These are phyloP conservation scores for Druceiella hillmani DNA, from an alignment of 2,888 invertebrate species.

Conservation along the genomic window DNA sequence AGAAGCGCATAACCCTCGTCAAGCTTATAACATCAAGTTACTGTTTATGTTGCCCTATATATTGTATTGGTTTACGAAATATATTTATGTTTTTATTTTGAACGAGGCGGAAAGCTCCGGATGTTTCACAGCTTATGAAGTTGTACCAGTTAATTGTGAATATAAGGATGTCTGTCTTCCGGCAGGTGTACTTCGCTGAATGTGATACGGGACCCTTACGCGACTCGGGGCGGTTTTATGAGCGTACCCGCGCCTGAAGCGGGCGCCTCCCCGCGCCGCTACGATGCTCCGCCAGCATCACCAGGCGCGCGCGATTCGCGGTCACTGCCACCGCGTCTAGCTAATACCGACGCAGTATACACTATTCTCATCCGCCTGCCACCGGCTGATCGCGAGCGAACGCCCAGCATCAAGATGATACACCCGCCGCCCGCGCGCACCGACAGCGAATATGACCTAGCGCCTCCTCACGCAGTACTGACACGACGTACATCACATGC, in stretches of 20 bases:
- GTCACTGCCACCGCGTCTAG: conserved; percentile 56
- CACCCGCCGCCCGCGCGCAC: conserved; percentile 49
- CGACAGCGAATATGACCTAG: conserved; percentile 55
- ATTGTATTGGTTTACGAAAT: too few species aligned
- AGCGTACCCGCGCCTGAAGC: conserved; percentile 40
- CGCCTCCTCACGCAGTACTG: conserved; percentile 43
- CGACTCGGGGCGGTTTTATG: conserved; percentile 48
- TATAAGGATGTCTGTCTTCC: conserved; percentile 12
- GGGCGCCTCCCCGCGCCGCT: conserved; percentile 44
- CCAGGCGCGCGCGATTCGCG: conserved; percentile 53
- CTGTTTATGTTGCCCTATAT: too few species aligned
- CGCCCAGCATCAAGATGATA: conserved; percentile 84
- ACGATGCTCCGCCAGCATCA: conserved; percentile 33
- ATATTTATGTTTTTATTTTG: too few species aligned
- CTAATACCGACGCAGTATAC: conserved; percentile 76
- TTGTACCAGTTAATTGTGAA: too few species aligned
- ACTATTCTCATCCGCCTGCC: conserved; percentile 89
- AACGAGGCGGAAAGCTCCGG: too few species aligned
- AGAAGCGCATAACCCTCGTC: too few species aligned
- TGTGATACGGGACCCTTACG: conserved; percentile 71
- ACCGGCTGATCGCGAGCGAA: conserved; percentile 51
- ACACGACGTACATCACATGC: conserved; percentile 60
- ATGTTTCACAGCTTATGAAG: too few species aligned
- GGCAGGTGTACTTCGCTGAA: conserved; percentile 75
- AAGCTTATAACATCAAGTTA: too few species aligned